Conservation (phyloP, 2,888 invertebrate species). For the Timema podura region DNA sequence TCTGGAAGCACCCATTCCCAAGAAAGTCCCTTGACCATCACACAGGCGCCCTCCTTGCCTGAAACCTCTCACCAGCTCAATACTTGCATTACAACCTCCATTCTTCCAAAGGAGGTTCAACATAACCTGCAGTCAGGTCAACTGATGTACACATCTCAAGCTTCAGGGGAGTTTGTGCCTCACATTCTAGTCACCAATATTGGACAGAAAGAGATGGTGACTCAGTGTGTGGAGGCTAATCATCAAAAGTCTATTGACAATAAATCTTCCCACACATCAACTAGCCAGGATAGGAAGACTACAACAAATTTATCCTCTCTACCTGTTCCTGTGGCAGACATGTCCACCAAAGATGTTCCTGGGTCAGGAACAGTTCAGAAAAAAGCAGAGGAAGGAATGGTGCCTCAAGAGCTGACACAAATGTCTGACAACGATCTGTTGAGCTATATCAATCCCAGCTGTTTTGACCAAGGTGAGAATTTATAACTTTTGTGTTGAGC, state of each 20-base stretch:
- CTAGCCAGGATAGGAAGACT: not conserved
- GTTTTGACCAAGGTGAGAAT: constrained; percentile 62
- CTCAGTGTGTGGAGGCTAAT: not conserved
- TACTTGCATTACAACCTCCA: not conserved
- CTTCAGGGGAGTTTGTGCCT: not conserved
- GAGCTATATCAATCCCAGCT: constrained; percentile 84
- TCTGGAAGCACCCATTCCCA: not conserved
- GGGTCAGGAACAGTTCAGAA: constrained; percentile 34
- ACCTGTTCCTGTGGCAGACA: constrained; percentile 39
- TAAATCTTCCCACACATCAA: no score
- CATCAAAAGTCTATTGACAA: no score
- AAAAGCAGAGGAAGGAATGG: constrained; percentile 52
- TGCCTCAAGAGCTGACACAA: constrained; percentile 69
- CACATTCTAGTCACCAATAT: not conserved
- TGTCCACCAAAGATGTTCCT: constrained; percentile 34
- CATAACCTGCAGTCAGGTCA: not conserved
- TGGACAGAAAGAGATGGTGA: not conserved
- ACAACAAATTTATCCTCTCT: not conserved
- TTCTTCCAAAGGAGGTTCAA: no score
- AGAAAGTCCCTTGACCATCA: not conserved
- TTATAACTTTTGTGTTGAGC: not conserved
- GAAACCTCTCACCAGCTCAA: not conserved
- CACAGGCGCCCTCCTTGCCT: not conserved
- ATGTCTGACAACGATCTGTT: constrained; percentile 86
- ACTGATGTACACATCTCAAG: not conserved